Evolutionary conservation across 92 coral and sea anemone species (phyloP).

Genomic region (Zoanthus solanderi): DNA sequence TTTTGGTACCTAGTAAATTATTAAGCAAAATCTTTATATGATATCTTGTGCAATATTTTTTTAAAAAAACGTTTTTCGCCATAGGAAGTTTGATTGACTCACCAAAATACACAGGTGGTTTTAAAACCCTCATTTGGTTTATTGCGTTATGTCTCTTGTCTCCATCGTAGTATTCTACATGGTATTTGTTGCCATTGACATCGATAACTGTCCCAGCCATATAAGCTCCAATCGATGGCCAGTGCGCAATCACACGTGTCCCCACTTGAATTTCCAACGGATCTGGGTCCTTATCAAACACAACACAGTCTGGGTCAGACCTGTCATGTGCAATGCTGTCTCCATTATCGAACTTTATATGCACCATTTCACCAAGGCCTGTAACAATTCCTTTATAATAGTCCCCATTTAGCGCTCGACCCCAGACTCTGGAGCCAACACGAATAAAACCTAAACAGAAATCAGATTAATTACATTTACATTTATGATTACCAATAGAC

Average conservation of each 20-base stretch:
- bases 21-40: not conserved
- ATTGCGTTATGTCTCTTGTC: constrained; percentile 91
- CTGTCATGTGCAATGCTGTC: constrained; percentile 98
- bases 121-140: constrained; percentile 88
- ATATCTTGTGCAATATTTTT: not conserved
- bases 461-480: too few relatives aligned
- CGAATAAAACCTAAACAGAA: constrained; percentile 83
- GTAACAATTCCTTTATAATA: constrained; percentile 94
- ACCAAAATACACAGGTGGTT: constrained; percentile 97
- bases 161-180: constrained; percentile 98
- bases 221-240: constrained; percentile 95
- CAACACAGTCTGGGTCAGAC: constrained; percentile 89
- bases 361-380: constrained; percentile 96
- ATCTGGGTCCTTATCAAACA: constrained; percentile 93
- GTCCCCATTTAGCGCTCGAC: constrained; percentile 98
- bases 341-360: constrained; percentile 96
- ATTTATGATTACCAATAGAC: too few relatives aligned
- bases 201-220: constrained; percentile 95
- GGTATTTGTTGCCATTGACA: constrained; percentile 86
- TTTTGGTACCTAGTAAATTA: not conserved
- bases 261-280: constrained; percentile 87
- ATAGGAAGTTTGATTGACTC: constrained; percentile 49
- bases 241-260: constrained; percentile 95
- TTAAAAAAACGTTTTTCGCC: not conserved
- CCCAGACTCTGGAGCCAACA: constrained; percentile 99